Base-by-base conservation (phyloP, 2,113 vertebrate genomes). In the Toxotes chatareus region DNA sequence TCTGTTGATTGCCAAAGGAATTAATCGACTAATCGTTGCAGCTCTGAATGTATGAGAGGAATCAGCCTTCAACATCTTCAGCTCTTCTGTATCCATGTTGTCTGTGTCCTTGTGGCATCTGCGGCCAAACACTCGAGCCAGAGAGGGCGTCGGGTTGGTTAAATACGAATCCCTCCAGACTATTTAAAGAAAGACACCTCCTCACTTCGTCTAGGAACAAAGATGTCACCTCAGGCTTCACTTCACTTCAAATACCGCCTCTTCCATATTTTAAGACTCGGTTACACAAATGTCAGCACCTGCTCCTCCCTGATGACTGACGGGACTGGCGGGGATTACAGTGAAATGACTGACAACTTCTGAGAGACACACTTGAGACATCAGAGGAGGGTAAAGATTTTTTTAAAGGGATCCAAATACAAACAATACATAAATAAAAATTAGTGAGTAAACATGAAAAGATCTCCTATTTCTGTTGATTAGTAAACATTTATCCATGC, bases 141-240 rank as follows among this genome's bases (percentile, higher is more conserved):
- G 56, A 31, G 40, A 3, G 6, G 17, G 19, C 19, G 53, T 47
- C 49, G 4, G 60, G 42, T 42, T 2, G 32, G 60, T 63, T 42
- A 9, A 57, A 70, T 0, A 59, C 6, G 53, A 73, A 66, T 17
- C 19, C 13, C 44, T 69, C 63, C 53, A 38, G 23, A 53, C 69
- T 78, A 69, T 81, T 78, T 61, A 59, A 75, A 79, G 59, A 53
- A 47, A 13, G 51, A 42, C 61, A 2, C 27, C 36, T 68, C 62
- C 42, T 65, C 31, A 19, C 12, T 62, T 76, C 34, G 55, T 42
- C 19, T 16, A n/a, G 44, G 46, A 68, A 55, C 62, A 76, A 75
- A 31, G 0, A 0, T 1, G 4, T 32, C 9, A 32, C 51, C 8
- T 46, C 12, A 0, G 62, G 23, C 46, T 23, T 64, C 67, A 38